Percentiles rank a stretch among this genome's conserved stretches.
Evolutionary conservation across 2,888 invertebrate genomes (phyloP).

Genomic region (Rotaria macrura): DNA sequence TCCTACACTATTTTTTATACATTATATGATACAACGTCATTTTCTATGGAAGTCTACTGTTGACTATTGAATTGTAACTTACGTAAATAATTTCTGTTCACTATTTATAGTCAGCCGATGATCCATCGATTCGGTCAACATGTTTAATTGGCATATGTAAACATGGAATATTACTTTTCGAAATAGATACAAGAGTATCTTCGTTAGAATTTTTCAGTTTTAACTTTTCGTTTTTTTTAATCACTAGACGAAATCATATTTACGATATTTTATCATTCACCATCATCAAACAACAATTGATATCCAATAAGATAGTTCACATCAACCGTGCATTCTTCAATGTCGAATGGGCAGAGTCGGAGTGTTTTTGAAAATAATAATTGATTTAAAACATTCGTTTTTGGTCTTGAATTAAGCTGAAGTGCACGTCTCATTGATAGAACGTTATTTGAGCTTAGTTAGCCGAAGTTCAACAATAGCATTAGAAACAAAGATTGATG

Average conservation of each 20-base stretch:
- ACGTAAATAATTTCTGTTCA: too few species aligned
- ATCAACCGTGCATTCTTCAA: not conserved
- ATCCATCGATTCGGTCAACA: conserved; percentile 64
- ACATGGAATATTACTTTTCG: conserved; percentile 82
- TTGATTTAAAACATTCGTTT: not conserved
- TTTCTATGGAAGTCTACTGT: conserved; percentile 67
- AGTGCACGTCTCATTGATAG: not conserved
- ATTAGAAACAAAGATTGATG: not conserved
- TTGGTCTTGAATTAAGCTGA: not conserved
- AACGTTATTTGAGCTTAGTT: not conserved
- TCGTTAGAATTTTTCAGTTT: too few species aligned
- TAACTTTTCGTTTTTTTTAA: too few species aligned
- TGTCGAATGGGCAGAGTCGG: not conserved
- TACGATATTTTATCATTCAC: conserved; percentile 82
- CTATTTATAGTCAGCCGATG: conserved; percentile 48
- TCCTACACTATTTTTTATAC: conserved; percentile 42
- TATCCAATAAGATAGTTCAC: conserved; percentile 37
- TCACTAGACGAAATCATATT: conserved; percentile 65
- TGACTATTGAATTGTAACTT: too few species aligned
- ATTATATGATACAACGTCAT: conserved; percentile 92
- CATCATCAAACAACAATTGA: conserved; percentile 41
- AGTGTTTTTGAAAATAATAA: too few species aligned
- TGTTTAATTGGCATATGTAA: conserved; percentile 84
- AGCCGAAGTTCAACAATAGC: not conserved
- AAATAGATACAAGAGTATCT: too few species aligned